Evolutionary conservation across 2,888 invertebrate genomes (phyloP), one percentile per base, ranked within the genome.

Genomic region (Carcina quercana): DNA sequence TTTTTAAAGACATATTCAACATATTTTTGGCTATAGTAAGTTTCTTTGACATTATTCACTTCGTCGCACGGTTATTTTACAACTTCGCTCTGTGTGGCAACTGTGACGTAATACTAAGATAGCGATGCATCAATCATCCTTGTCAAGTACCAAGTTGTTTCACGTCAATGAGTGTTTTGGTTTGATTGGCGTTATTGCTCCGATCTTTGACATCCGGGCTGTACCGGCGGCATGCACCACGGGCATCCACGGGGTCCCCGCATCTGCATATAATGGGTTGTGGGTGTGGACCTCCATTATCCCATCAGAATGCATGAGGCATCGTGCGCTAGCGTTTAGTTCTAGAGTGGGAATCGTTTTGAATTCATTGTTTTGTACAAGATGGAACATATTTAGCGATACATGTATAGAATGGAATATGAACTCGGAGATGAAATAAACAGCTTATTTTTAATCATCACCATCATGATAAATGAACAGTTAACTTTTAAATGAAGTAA

Each of bases 251-350:
- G 43, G 42, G 38, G 41, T 59, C 59, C 55, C 56, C 57, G 59
- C 60, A 69, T 74, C 74, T 78, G 69, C 75, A 78, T 78, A 79
- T 78, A 79, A 76, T 75, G 60, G 73, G 30, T 40, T 47, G 76
- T 73, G 66, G 78, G 78, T 66, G 76, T 69, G 50, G 43, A 27
- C 49, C 56, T 43, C 57, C 58, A 65, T 75, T 70, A 66, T 66
- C 50, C 60, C 59, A 68, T 65, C 65, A 63, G 54, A 66, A 66
- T 67, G 37, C 37, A 37, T 31, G 37, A 33, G 20, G 17, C 30
- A 25, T 38, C 43, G 37, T 43, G 39, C 35, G 32, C 38, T 40
- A 32, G 35, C 31, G 27, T 35, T 27, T 28, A 19, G 10, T 20
- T 3, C 19, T 30, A 13, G 15, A 30, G 22, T 15, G 20, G 13